A percentile compares a stretch with the other conserved stretches of the same genome.
Evolutionary conservation across 2,888 invertebrate species (phyloP).

Genomic region (Spialia ferax): DNA sequence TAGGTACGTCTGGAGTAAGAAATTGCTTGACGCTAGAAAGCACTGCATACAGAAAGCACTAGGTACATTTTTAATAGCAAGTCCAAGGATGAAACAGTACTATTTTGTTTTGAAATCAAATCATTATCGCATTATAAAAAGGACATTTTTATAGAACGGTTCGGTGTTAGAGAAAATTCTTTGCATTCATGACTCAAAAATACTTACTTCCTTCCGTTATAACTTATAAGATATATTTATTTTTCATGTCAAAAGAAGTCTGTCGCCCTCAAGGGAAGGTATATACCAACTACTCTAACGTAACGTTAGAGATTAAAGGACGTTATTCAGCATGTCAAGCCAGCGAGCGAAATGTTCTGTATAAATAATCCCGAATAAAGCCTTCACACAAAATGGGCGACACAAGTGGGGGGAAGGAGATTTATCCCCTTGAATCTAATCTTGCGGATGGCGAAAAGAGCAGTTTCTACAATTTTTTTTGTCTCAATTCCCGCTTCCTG

Average conservation of each 20-base stretch:
- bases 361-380: constrained; percentile 81
- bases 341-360: constrained; percentile 71
- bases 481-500: constrained; percentile 66
- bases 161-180: background rate
- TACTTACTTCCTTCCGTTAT: background rate
- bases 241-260: constrained; percentile 16
- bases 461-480: constrained; percentile 70
- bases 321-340: constrained; percentile 72
- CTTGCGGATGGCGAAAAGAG: constrained; percentile 81
- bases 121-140: too few relatives aligned
- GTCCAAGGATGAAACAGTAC: background rate
- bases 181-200: background rate
- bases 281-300: constrained; percentile 52
- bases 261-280: constrained; percentile 50
- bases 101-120: background rate
- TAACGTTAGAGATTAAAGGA: constrained; percentile 61
- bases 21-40: constrained; percentile 13
- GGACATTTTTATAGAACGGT: too few relatives aligned
- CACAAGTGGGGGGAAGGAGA: constrained; percentile 74
- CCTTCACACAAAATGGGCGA: constrained; percentile 76
- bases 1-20: constrained; percentile 24
- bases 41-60: constrained; percentile 31
- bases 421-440: constrained; percentile 84
- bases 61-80: background rate
- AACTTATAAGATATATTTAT: background rate